phyloP scores from a whole-genome alignment of 2,888 invertebrate species.

The Notocelia uddmanniana region DNA sequence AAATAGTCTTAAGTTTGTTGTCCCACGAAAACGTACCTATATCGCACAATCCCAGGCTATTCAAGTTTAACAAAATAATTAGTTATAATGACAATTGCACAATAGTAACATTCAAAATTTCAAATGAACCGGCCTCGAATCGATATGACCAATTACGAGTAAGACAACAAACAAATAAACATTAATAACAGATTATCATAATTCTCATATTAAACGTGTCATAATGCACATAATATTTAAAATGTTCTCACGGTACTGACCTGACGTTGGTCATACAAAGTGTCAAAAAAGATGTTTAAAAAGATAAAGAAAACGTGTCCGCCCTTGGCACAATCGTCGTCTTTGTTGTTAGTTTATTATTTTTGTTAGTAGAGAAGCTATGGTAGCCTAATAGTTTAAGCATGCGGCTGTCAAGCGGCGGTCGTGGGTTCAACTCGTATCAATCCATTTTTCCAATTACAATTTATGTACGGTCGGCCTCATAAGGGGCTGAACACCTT shows the following conservation, averaged over 20 bases:
- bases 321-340: background rate
- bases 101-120: background rate
- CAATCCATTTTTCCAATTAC: too few species aligned
- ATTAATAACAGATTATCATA: constrained; percentile 9
- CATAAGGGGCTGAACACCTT: too few species aligned
- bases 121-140: background rate
- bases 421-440: too few species aligned
- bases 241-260: constrained; percentile 12
- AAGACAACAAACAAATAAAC: background rate
- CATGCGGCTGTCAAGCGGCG: too few species aligned
- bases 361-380: background rate
- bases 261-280: background rate
- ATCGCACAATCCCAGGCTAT: background rate
- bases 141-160: background rate
- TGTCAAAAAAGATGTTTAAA: constrained; percentile 22
- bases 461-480: too few species aligned
- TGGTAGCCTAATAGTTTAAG: too few species aligned
- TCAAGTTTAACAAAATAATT: background rate
- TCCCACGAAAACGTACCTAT: background rate
- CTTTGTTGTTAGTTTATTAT: constrained; percentile 2
- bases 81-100: constrained; percentile 4
- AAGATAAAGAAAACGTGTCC: constrained; percentile 12
- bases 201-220: constrained; percentile 21
- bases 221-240: background rate
- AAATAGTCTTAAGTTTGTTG: too few species aligned